Evolutionary conservation across 2,888 invertebrate species (phyloP).

Genomic region (Mesorhabditis sp.): DNA sequence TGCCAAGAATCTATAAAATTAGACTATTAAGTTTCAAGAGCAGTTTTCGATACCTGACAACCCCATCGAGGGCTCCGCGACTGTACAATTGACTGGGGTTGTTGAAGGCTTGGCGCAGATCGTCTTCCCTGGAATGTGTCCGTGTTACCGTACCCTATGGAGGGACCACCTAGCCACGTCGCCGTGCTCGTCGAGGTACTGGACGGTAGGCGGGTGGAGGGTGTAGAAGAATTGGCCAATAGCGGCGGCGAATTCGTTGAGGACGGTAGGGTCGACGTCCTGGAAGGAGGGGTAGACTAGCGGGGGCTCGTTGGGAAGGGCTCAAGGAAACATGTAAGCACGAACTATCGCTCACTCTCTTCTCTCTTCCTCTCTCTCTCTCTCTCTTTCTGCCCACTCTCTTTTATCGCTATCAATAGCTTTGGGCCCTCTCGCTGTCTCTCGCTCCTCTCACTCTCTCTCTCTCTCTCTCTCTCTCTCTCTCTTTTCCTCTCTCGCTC

Average conservation of each 20-base stretch:
- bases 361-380: too few relatives aligned
- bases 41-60: constrained; percentile 19
- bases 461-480: not conserved
- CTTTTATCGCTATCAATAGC: too few relatives aligned
- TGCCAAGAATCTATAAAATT: constrained; percentile 36
- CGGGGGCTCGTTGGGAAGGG: not conserved
- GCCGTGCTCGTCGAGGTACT: constrained; percentile 10
- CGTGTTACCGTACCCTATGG: constrained; percentile 11
- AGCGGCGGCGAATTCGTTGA: constrained; percentile 74
- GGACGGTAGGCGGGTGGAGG: constrained; percentile 31
- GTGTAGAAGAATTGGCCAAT: constrained; percentile 54
- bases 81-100: constrained; percentile 38
- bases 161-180: constrained; percentile 14
- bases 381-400: too few relatives aligned
- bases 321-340: not conserved
- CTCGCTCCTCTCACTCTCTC: not conserved
- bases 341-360: too few relatives aligned
- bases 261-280: constrained; percentile 71
- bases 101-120: constrained; percentile 25
- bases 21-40: not conserved
- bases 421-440: not conserved
- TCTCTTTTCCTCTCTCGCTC: too few relatives aligned
- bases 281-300: constrained; percentile 16
- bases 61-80: constrained; percentile 31
- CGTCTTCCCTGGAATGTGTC: not conserved